phyloP scores from a whole-genome alignment of 1,140 invertebrate species.

The Pogonognathellus flavescens region DNA sequence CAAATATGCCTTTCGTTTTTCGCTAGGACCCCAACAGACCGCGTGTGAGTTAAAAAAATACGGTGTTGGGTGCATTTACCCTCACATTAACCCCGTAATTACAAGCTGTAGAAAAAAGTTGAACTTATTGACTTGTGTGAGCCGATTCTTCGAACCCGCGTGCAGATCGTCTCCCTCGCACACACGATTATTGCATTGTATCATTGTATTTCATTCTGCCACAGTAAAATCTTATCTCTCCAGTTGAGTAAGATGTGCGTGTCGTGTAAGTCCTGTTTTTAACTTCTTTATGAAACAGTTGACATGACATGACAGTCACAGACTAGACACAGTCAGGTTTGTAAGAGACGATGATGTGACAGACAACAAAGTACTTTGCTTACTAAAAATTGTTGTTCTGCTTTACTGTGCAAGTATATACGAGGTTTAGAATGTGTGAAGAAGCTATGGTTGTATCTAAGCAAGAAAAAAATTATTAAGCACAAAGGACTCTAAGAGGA shows the following conservation, averaged over 20 bases:
- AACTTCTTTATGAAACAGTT: background rate
- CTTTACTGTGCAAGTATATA: background rate
- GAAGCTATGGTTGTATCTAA: background rate
- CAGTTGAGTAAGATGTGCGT: conserved; percentile 31
- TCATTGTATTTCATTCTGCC: background rate
- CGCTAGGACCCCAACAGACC: too few species aligned
- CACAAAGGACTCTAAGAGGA: background rate
- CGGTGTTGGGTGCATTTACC: too few species aligned
- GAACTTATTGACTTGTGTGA: background rate
- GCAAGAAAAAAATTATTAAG: too few species aligned
- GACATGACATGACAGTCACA: conserved; percentile 14
- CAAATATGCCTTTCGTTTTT: too few species aligned
- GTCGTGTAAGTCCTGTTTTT: conserved; percentile 1
- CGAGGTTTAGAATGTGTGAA: background rate
- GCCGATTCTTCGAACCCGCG: background rate
- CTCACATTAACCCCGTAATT: too few species aligned
- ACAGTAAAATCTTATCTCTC: background rate
- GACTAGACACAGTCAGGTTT: background rate
- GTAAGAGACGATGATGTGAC: background rate
- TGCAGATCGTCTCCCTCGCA: background rate
- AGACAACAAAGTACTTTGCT: background rate
- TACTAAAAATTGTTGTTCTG: background rate
- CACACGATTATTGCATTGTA: background rate
- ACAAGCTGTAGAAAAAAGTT: background rate
- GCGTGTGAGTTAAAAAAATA: too few species aligned